phyloP scores from a whole-genome alignment of 2,113 vertebrate species.

The Megaleporinus macrocephalus region DNA sequence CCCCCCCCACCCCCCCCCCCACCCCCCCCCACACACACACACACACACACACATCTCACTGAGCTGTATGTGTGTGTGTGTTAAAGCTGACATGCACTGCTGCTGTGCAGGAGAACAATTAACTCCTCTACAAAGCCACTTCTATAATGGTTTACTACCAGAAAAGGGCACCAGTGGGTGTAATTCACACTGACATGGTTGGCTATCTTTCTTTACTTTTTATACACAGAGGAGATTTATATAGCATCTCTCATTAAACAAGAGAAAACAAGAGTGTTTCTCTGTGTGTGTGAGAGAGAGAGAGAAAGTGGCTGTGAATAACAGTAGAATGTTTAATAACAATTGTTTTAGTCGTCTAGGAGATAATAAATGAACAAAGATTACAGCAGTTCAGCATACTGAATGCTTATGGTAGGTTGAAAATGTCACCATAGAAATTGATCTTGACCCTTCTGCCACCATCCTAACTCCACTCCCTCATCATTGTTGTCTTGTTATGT shows the following conservation, averaged over 20 bases:
- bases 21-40: too few species aligned
- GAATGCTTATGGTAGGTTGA: background rate
- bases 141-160: background rate
- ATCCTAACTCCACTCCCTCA: background rate
- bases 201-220: background rate
- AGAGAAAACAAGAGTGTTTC: background rate
- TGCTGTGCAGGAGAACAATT: conserved; percentile 10
- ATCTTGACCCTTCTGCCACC: background rate
- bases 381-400: background rate
- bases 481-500: background rate
- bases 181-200: background rate
- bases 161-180: conserved; percentile 1
- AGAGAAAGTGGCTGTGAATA: background rate
- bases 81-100: background rate
- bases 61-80: background rate
- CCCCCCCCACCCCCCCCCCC: too few species aligned
- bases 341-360: background rate
- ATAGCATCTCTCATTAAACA: conserved; percentile 4
- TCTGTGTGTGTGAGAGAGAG: background rate
- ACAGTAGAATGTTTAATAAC: background rate
- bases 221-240: background rate
- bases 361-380: background rate
- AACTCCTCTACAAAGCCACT: background rate
- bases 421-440: background rate
- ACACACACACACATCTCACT: conserved; percentile 9